Conservation (phyloP, 2,888 invertebrate species). For the Coelinius sp. region DNA sequence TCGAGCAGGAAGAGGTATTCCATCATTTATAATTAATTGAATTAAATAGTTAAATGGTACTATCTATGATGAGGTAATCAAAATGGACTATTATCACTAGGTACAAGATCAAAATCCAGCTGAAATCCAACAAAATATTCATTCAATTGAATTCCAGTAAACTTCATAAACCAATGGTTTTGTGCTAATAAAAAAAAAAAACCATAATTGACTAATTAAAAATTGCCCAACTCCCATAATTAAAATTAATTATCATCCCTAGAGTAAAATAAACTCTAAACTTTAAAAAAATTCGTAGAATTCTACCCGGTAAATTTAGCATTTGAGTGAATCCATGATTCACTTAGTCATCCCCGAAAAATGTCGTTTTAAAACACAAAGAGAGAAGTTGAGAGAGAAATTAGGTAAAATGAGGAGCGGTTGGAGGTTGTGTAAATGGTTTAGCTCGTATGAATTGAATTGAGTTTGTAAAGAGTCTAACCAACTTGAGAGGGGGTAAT, state of each 20-base stretch:
- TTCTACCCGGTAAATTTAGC: conserved; percentile 19
- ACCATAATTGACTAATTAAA: neutral
- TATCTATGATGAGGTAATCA: no score
- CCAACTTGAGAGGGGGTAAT: neutral
- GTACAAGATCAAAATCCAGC: no score
- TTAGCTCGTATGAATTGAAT: conserved; percentile 10
- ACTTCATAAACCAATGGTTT: no score
- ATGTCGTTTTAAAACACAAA: conserved; percentile 18
- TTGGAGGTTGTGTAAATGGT: conserved; percentile 5
- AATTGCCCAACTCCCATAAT: neutral
- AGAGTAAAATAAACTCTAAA: no score
- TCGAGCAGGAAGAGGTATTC: conserved; percentile 68
- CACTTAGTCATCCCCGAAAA: conserved; percentile 23
- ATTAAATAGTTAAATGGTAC: no score
- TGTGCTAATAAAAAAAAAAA: neutral
- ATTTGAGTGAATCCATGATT: conserved; percentile 13
- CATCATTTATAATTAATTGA: neutral
- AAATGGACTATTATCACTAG: no score
- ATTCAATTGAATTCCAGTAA: neutral
- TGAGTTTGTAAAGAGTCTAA: neutral
- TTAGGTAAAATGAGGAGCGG: neutral
- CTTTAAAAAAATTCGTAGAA: neutral
- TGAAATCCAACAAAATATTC: no score
- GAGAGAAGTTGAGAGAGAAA: conserved; percentile 22
- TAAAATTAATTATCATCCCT: neutral